Evolutionary conservation across 2,113 vertebrate genomes (phyloP).

Genomic region (Zapus hudsonius): DNA sequence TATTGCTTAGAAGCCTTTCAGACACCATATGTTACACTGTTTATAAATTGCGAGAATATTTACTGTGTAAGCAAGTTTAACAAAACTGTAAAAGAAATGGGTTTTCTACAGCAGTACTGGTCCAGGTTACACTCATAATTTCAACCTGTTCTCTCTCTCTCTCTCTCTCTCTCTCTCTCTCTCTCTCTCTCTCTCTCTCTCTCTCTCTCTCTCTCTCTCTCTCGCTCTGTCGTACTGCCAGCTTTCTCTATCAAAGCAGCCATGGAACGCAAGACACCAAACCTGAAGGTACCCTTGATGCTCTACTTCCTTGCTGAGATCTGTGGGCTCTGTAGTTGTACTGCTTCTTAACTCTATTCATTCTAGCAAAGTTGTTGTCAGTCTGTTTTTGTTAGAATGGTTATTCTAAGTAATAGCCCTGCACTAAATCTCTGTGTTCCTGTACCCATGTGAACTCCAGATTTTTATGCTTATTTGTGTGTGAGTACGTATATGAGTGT

Average conservation of each 20-base stretch:
- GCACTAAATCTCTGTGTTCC: not conserved
- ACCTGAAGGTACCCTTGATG: not conserved
- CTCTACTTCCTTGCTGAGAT: not conserved
- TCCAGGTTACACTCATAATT: not conserved
- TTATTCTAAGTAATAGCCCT: not conserved
- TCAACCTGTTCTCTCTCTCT: not conserved
- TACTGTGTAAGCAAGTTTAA: not conserved
- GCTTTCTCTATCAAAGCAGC: not conserved
- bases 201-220: no score
- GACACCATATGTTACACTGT: not conserved
- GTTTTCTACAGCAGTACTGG: not conserved
- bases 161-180: no score
- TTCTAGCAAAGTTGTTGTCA: not conserved
- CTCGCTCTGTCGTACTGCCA: not conserved
- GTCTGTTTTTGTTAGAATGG: not conserved
- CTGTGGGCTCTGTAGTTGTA: not conserved
- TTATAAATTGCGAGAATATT: slow-evolving; percentile 33
- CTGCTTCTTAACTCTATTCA: not conserved
- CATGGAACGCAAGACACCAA: not conserved
- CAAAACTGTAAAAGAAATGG: not conserved
- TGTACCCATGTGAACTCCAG: not conserved
- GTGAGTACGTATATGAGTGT: no score
- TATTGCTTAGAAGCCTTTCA: slow-evolving; percentile 35
- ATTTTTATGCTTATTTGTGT: no score
- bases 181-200: no score